Percentiles rank a stretch among this genome's conserved stretches.
Conservation (phyloP, 2,113 vertebrate genomes). For the Atrichornis clamosus region DNA sequence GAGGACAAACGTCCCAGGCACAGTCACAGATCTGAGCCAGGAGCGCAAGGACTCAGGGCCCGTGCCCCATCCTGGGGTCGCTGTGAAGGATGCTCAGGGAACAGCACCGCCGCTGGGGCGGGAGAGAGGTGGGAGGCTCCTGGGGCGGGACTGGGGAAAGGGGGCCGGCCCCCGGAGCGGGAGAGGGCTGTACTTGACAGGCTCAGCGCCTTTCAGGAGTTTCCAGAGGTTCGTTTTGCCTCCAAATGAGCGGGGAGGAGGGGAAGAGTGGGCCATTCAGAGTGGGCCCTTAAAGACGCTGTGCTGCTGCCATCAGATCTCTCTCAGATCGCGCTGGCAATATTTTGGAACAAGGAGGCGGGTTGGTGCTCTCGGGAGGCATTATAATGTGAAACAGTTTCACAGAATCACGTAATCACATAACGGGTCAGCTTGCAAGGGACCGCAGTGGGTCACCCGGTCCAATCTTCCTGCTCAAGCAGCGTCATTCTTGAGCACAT, state of each 20-base stretch:
- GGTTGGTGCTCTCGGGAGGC: background rate
- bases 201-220: background rate
- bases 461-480: background rate
- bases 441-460: background rate
- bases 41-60: background rate
- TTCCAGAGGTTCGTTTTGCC: background rate
- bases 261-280: background rate
- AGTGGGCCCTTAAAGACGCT: background rate
- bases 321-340: background rate
- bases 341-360: too few relatives aligned
- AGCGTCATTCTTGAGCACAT: too few relatives aligned
- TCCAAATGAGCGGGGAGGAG: rapidly evolving
- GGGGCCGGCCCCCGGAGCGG: rapidly evolving
- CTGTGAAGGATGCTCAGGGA: background rate
- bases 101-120: background rate
- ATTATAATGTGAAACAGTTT: background rate
- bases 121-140: background rate
- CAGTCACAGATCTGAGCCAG: background rate
- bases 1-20: background rate
- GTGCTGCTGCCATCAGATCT: background rate
- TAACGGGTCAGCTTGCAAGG: background rate
- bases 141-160: background rate
- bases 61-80: rapidly evolving
- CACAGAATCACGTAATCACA: background rate
- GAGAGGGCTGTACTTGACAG: background rate